Conservation (phyloP, 1,140 invertebrate genomes). For the Tetragnatha versicolor region DNA sequence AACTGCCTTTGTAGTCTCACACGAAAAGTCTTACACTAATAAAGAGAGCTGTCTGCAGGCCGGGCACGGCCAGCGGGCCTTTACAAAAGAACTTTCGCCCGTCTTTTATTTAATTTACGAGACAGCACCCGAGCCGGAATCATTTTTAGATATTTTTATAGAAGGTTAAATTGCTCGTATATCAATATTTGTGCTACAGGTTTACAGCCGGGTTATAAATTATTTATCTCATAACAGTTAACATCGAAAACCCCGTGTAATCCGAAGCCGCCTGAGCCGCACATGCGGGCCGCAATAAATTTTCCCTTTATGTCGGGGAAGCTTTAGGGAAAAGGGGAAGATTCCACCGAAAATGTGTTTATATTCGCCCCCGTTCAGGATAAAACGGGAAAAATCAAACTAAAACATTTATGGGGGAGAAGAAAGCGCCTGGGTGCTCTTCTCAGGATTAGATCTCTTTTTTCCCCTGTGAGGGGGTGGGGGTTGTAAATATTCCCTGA, state of each 20-base stretch:
- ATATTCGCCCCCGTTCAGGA: conserved; percentile 22
- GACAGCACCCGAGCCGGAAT: conserved; percentile 43
- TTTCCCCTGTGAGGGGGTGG: no score
- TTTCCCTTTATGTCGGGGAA: conserved; percentile 51
- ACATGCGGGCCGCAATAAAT: conserved; percentile 40
- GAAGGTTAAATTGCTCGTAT: conserved; percentile 55
- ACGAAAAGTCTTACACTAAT: conserved; percentile 49
- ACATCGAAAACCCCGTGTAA: conserved; percentile 53
- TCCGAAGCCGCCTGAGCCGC: conserved; percentile 38
- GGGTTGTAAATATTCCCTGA: conserved; percentile 5
- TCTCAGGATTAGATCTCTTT: neutral
- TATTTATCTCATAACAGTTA: conserved; percentile 56
- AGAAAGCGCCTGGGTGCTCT: neutral
- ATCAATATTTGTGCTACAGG: conserved; percentile 56
- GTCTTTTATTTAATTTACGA: conserved; percentile 56
- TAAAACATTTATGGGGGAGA: neutral
- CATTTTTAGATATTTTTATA: conserved; percentile 55
- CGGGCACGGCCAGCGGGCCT: conserved; percentile 12
- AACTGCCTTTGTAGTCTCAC: conserved; percentile 43
- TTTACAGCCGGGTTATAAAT: conserved; percentile 55
- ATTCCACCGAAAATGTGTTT: conserved; percentile 49
- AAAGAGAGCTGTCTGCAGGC: conserved; percentile 40
- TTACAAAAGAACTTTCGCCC: conserved; percentile 41
- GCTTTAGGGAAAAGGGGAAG: conserved; percentile 22
- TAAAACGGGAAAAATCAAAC: neutral